Evolutionary conservation across 2,797 vertebrate species (phyloP), one percentile per base, ranked within the genome.

Genomic region (Lepidocolaptes lacrymiger): DNA sequence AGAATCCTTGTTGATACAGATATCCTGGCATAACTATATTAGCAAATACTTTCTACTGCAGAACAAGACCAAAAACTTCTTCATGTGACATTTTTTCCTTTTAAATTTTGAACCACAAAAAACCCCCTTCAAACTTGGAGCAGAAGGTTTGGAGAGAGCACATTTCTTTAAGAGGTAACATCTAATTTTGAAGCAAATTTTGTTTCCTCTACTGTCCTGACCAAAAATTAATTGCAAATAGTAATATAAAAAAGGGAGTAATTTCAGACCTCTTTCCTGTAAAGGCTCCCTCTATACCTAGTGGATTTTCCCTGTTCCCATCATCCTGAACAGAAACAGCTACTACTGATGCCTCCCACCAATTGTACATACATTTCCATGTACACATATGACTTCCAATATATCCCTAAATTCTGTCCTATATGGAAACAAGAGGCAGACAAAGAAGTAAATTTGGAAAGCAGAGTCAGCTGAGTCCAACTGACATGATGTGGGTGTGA

Each of bases 11-110:
- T 46, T 58, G 67, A 86, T 73, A 74, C 2, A 80, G 68, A 58
- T 78, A 71, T 52, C 34, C 67, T 78, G 43, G 71, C 36, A 84
- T 36, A 95, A 78, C 36, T 69, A 10, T 54, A 86, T 68, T 49
- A 96, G 66, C 49, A 90, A 91, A 91, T 52, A 66, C 30, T 80
- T 93, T 56, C 61, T 87, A 52, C 26, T 56, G 48, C 72, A 76
- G 79, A 86, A 72, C 12, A 86, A 62, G 58, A 56, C 49, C 46
- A 58, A 78, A 78, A 75, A 3, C 10, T 2, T n/a, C 44, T 78
- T 66, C 43, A 41, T 0, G 1, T 78, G 30, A 55, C 7, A 5
- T 17, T 20, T 59, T 52, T 46, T 3, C 7, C 49, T 79, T 80
- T 41, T 27, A 20, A 51, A 69, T 48, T 81, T 12, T 32, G 28